Conservation (phyloP, 2,113 vertebrate species). For the Gorilla gorilla region DNA sequence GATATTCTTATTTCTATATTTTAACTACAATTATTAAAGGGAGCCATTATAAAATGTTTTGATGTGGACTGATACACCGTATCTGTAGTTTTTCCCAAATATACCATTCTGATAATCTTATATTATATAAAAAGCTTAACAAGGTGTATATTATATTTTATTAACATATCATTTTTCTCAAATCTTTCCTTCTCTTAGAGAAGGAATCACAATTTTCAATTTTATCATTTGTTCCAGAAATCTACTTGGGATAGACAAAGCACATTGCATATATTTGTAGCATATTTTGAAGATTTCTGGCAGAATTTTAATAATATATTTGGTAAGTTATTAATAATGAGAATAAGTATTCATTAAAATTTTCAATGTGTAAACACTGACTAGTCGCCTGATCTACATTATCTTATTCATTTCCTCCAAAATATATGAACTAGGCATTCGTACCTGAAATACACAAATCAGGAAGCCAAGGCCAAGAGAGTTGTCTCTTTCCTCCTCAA, state of each 20-base stretch:
- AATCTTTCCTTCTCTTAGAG: not conserved
- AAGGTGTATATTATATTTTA: not conserved
- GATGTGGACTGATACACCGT: not conserved
- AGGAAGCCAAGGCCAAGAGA: not conserved
- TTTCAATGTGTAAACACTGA: not conserved
- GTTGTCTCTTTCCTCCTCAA: not conserved
- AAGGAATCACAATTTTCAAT: not conserved
- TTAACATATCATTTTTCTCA: not conserved
- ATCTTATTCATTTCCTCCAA: not conserved
- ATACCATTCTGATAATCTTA: not conserved
- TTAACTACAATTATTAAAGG: not conserved
- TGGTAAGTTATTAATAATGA: not conserved
- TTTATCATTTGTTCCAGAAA: not conserved
- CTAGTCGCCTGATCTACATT: not conserved
- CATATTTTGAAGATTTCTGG: not conserved
- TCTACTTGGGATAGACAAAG: not conserved
- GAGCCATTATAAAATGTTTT: not conserved
- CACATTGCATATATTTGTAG: not conserved
- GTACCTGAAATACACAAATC: slow-evolving; percentile 36
- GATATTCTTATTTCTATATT: not conserved
- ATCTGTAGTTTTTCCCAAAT: not conserved
- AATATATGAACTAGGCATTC: not conserved
- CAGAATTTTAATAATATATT: not conserved
- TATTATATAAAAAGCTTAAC: not conserved
- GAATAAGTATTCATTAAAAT: not conserved